Conservation (phyloP, 2,888 invertebrate species). For the Scelioninae gen. 1 region DNA sequence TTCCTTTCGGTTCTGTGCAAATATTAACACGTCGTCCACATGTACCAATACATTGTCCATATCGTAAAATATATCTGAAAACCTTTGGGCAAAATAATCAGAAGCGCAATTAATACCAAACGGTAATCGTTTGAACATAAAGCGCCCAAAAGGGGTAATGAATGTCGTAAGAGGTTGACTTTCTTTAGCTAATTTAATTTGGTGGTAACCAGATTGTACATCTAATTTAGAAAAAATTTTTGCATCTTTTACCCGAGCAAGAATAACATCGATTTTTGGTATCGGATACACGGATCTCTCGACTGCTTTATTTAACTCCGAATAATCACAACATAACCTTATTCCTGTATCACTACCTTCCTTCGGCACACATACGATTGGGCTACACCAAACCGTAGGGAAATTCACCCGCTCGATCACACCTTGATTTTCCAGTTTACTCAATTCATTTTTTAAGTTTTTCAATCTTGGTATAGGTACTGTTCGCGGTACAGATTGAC, state of each 20-base stretch:
- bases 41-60: constrained; percentile 66
- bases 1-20: constrained; percentile 63
- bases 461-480: no score
- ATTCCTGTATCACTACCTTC: background rate
- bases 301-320: background rate
- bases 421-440: background rate
- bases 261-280: constrained; percentile 72
- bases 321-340: background rate
- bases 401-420: background rate
- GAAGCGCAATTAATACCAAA: constrained; percentile 70
- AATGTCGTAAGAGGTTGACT: constrained; percentile 67
- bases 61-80: constrained; percentile 59
- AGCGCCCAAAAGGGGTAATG: constrained; percentile 69
- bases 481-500: no score
- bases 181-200: constrained; percentile 58
- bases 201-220: constrained; percentile 67
- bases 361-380: background rate
- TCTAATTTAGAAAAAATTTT: constrained; percentile 64
- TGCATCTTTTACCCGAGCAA: constrained; percentile 69
- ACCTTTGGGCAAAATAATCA: constrained; percentile 51
- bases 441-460: constrained; percentile 37
- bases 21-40: constrained; percentile 69
- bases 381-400: background rate
- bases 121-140: constrained; percentile 61
- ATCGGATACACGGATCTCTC: constrained; percentile 69